Percentiles rank a stretch among this genome's conserved stretches.
These are phyloP conservation scores for Lagocephalus sceleratus DNA, from an alignment of 2,797 vertebrate species.

Conservation along the genomic window DNA sequence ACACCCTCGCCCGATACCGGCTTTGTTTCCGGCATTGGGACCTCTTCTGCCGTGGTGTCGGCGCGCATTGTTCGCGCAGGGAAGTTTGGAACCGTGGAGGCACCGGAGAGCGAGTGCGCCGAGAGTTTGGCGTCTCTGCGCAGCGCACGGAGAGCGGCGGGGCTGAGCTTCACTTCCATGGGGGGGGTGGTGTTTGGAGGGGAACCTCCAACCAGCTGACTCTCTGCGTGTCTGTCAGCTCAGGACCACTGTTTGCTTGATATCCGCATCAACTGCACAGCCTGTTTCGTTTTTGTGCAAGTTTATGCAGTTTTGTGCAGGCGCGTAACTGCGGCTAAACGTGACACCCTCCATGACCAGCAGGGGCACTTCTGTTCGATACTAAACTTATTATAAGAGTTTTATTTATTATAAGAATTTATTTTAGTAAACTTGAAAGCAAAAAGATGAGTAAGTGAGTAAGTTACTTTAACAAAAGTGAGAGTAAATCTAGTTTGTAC, in stretches of 20 bases:
- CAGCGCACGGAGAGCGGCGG: conserved; percentile 18
- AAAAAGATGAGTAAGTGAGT: no score
- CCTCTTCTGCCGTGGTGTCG: conserved; percentile 31
- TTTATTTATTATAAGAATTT: no score
- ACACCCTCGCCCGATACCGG: conserved; percentile 9
- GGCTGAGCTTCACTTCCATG: conserved; percentile 14
- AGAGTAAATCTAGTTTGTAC: no score
- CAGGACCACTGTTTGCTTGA: neutral
- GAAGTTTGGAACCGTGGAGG: conserved; percentile 25
- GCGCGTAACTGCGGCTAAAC: conserved; percentile 5
- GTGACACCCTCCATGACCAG: conserved; percentile 27
- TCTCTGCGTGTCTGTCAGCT: conserved; percentile 6
- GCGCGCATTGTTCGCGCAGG: conserved; percentile 43
- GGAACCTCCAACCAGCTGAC: conserved; percentile 22
- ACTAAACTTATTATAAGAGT: no score
- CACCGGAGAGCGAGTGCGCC: conserved; percentile 9
- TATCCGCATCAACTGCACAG: neutral
- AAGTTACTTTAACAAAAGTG: no score
- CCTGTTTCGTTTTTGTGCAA: neutral
- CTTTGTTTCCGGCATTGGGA: conserved; percentile 15
- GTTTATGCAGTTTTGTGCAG: neutral
- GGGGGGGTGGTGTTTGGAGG: neutral
- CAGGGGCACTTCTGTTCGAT: conserved; percentile 27
- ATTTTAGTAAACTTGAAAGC: no score
- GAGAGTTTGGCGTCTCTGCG: conserved; percentile 30